Conservation (phyloP, 2,888 invertebrate genomes). For the Chesias legatella region DNA sequence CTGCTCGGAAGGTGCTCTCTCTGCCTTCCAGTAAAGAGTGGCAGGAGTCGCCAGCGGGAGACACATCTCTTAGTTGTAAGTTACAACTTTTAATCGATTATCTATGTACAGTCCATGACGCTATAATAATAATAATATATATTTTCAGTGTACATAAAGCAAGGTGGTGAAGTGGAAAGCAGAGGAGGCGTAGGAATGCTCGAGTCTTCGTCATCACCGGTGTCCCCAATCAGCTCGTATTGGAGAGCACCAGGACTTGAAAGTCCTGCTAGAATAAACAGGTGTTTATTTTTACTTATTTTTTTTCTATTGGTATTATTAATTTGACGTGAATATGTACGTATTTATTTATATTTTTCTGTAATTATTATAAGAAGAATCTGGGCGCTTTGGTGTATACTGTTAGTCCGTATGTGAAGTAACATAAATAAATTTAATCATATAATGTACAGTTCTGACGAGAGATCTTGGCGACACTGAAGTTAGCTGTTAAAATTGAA, state of each 20-base stretch:
- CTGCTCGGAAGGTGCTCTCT: conserved; percentile 54
- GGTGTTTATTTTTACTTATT: conserved; percentile 37
- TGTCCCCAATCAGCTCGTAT: conserved; percentile 58
- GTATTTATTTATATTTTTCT: no score
- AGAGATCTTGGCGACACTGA: no score
- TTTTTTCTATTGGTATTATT: no score
- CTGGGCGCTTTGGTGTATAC: no score
- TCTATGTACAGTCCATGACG: not conserved
- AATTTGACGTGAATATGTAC: no score
- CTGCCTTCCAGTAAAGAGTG: conserved; percentile 62
- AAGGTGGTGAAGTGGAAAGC: conserved; percentile 83
- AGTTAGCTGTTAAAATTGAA: no score
- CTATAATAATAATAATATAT: not conserved
- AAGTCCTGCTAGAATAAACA: conserved; percentile 55
- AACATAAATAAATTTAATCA: no score
- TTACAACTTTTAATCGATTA: conserved; percentile 26
- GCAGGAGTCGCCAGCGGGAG: conserved; percentile 76
- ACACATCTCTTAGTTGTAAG: conserved; percentile 83
- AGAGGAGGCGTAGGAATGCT: conserved; percentile 71
- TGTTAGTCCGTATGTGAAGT: no score
- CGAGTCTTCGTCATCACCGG: conserved; percentile 58
- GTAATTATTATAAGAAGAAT: no score
- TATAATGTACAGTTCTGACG: no score
- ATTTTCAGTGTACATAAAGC: conserved; percentile 77
- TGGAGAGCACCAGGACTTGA: conserved; percentile 63